Evolutionary conservation across 2,797 vertebrate genomes (phyloP).

Genomic region (Pantherophis alleghaniensis): DNA sequence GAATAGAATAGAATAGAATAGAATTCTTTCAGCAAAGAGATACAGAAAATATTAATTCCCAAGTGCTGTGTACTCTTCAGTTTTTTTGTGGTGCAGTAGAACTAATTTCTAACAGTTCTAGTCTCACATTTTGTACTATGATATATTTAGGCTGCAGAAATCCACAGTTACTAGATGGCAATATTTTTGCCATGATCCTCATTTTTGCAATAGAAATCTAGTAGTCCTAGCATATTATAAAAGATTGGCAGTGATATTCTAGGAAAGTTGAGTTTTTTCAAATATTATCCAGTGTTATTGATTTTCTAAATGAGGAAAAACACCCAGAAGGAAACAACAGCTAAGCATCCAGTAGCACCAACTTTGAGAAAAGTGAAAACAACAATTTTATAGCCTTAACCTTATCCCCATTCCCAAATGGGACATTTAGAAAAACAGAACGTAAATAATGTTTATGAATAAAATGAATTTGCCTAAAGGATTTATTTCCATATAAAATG

Average conservation of each 20-base stretch:
- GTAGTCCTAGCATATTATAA: neutral
- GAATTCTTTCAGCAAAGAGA: neutral
- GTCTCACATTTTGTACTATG: neutral
- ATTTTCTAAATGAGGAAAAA: neutral
- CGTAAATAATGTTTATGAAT: neutral
- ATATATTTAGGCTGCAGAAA: neutral
- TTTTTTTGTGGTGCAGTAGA: neutral
- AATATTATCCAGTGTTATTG: neutral
- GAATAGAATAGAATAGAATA: too few relatives aligned
- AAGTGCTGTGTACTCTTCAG: neutral
- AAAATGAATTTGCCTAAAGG: neutral
- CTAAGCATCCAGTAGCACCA: neutral
- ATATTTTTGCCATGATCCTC: neutral
- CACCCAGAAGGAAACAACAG: neutral
- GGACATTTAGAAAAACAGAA: neutral
- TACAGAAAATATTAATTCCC: neutral
- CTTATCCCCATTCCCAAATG: neutral
- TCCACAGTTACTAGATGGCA: neutral
- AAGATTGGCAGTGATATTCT: neutral
- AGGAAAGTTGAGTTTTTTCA: neutral
- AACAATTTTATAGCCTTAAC: neutral
- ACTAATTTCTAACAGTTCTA: neutral
- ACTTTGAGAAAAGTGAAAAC: neutral
- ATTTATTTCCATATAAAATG: neutral
- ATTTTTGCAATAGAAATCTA: neutral